Conservation (phyloP, 2,797 vertebrate genomes). For the Acanthurus leucopareius region DNA sequence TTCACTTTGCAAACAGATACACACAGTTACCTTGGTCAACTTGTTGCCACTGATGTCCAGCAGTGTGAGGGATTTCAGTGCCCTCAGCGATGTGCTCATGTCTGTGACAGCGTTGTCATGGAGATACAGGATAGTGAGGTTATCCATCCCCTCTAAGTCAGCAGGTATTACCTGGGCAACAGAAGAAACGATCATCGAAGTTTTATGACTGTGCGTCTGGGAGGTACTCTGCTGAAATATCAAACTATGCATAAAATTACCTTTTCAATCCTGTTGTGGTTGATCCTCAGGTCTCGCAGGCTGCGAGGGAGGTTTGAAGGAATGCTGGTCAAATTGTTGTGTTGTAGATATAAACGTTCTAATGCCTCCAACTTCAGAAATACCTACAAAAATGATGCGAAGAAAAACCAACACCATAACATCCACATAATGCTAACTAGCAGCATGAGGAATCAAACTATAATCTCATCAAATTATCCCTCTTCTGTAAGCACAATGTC, state of each 20-base stretch:
- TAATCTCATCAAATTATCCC: background rate
- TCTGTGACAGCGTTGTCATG: conserved; percentile 92
- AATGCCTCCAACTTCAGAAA: conserved; percentile 89
- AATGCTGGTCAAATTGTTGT: conserved; percentile 93
- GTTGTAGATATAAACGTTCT: conserved; percentile 93
- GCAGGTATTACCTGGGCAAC: conserved; percentile 83
- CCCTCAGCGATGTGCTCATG: conserved; percentile 87
- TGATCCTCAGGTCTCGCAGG: conserved; percentile 91
- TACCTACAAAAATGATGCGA: conserved; percentile 65
- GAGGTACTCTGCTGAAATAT: background rate
- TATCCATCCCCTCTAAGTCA: conserved; percentile 92
- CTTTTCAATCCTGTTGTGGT: conserved; percentile 91
- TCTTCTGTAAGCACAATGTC: no score
- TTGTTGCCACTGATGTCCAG: conserved; percentile 94
- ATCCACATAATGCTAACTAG: background rate
- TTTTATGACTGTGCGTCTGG: conserved; percentile 7
- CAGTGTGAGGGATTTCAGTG: conserved; percentile 90
- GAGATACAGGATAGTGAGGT: conserved; percentile 93
- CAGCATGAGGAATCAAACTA: background rate
- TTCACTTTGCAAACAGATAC: conserved; percentile 9
- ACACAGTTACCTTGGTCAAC: conserved; percentile 83
- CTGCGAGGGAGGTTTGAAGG: conserved; percentile 90
- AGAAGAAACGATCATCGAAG: background rate
- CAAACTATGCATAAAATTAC: conserved; percentile 63
- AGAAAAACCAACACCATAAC: background rate